Evolutionary conservation across 1,140 invertebrate species (phyloP).

Genomic region (Papilio aristodemus): DNA sequence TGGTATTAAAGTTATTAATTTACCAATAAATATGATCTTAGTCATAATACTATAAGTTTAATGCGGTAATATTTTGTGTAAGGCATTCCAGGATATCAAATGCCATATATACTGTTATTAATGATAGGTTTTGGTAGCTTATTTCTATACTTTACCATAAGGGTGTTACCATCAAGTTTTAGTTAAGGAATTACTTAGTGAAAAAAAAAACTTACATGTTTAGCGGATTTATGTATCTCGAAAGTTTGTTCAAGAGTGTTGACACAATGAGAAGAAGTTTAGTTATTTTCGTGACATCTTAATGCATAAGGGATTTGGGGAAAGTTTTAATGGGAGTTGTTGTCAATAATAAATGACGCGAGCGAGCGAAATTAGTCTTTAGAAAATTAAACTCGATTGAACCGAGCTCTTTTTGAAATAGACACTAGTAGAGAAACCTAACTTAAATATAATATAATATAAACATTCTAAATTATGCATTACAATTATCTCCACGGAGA

Average conservation of each 20-base stretch:
- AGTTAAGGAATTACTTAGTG: neutral
- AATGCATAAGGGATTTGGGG: conserved; percentile 18
- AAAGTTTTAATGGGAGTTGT: conserved; percentile 19
- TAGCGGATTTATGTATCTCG: neutral
- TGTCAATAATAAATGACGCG: conserved; percentile 14
- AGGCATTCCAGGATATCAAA: no score
- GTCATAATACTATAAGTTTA: no score
- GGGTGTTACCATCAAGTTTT: neutral
- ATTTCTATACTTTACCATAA: neutral
- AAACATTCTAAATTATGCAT: no score
- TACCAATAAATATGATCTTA: no score
- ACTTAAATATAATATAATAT: no score
- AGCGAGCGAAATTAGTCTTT: conserved; percentile 1
- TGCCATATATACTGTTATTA: no score
- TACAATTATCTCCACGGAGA: no score
- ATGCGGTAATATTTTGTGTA: no score
- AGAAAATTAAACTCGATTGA: no score
- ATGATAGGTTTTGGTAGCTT: no score
- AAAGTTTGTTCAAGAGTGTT: conserved; percentile 13
- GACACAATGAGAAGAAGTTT: conserved; percentile 11
- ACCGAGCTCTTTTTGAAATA: neutral
- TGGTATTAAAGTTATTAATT: no score
- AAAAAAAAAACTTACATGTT: neutral
- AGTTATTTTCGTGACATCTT: conserved; percentile 13
- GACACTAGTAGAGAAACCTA: neutral